Evolutionary conservation across 2,113 vertebrate species (phyloP), one percentile per base, ranked within the genome.

Genomic region (Otolemur garnettii): DNA sequence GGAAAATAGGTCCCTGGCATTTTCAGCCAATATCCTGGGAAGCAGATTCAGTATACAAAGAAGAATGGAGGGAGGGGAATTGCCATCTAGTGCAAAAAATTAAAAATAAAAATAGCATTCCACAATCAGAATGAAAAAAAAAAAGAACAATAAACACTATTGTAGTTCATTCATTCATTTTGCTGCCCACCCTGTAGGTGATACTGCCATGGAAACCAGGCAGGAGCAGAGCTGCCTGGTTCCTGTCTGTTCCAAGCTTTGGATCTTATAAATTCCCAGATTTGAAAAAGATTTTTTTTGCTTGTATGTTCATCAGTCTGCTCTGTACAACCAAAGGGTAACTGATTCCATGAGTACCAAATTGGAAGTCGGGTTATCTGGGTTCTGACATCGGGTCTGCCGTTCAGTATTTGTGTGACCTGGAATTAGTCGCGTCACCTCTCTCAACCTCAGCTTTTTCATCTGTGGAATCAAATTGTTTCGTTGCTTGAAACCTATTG

Each of bases 171-270:
- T 66, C 78, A 94, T 93, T 79, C 74, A 80, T 93, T 91, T 57
- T 30, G 19, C 79, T 84, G 84, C 59, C 35, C 55, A 12, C 33
- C 18, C 13, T 42, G 79, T 38, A 60, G 66, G 74, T 45, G 26
- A 33, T 50, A 57, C 91, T 94, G 78, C 81, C 81, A 88, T 94
- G 93, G 95, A 88, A 96, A 96, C 91, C 79, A 87, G 87, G 66
- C 87, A 75, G 91, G 80, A 24, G 6, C 9, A 71, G 93, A 66
- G 69, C 83, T 84, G 38, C 83, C 75, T 90, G 35, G 18, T 26
- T 30, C 28, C 26, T 91, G 9, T 68, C 66, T 53, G 26, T 82
- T 94, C 75, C 74, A 72, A 83, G 84, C 89, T 64, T 80, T 94
- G 59, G 53, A 90, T 66, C 33, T 38, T 85, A 22, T 55, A 83